A percentile compares a stretch with the other conserved stretches of the same genome.
Evolutionary conservation across 2,888 invertebrate species (phyloP).

Genomic region (Noctua comes): DNA sequence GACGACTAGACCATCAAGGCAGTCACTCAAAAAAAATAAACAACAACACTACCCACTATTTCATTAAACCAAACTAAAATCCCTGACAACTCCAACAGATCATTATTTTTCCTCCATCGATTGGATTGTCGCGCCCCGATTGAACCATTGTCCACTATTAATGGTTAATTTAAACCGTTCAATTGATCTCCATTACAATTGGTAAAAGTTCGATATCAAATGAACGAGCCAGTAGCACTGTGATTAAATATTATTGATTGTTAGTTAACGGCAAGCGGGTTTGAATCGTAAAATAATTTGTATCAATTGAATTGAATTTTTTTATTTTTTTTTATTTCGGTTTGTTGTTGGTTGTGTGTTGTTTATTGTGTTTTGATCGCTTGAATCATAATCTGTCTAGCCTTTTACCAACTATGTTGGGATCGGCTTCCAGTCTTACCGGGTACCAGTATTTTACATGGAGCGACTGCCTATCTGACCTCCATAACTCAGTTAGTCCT

Average conservation of each 20-base stretch:
- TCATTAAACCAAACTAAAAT: neutral
- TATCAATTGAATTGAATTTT: constrained; percentile 85
- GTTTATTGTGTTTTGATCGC: constrained; percentile 5
- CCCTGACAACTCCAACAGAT: neutral
- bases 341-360: constrained; percentile 9
- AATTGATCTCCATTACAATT: constrained; percentile 89
- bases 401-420: too few species aligned
- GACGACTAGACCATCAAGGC: too few species aligned
- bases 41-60: too few species aligned
- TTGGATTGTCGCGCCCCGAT: constrained; percentile 81
- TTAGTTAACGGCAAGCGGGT: constrained; percentile 78
- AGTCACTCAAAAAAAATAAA: too few species aligned
- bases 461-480: too few species aligned
- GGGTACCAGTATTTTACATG: too few species aligned
- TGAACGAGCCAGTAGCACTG: constrained; percentile 75
- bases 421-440: too few species aligned
- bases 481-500: too few species aligned
- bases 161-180: constrained; percentile 88
- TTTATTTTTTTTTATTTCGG: constrained; percentile 67
- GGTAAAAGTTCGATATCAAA: constrained; percentile 86
- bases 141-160: constrained; percentile 83
- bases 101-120: constrained; percentile 64
- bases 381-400: neutral
- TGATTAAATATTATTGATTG: constrained; percentile 87
- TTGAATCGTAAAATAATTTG: constrained; percentile 85